These are phyloP conservation scores for Entomyzon cyanotis DNA, from an alignment of 2,113 vertebrate genomes.

Conservation along the genomic window DNA sequence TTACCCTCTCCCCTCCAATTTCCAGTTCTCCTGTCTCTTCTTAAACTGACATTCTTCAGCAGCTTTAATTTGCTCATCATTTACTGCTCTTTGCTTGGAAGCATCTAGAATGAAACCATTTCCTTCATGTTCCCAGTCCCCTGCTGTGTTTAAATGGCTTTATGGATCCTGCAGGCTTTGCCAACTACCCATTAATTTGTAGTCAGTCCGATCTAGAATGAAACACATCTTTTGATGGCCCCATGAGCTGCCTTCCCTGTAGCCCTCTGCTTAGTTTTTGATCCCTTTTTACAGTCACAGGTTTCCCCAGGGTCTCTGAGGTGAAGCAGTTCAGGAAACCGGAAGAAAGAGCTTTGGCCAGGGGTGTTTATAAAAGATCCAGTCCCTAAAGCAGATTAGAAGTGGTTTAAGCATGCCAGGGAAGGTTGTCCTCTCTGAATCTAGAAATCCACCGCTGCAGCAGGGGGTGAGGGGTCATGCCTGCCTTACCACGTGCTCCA, in stretches of 20 bases:
- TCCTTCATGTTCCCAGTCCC: accelerated
- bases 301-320: conserved; percentile 36
- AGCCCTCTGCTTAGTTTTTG: background rate
- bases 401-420: conserved; percentile 56
- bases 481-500: conserved; percentile 43
- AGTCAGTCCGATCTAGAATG: background rate
- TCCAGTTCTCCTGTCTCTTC: background rate
- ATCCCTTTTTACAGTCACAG: background rate
- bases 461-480: background rate
- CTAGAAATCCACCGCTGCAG: conserved; percentile 44
- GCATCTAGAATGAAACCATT: background rate
- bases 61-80: background rate
- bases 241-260: background rate
- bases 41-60: background rate
- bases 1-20: background rate
- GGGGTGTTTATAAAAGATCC: conserved; percentile 50
- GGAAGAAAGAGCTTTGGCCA: conserved; percentile 62
- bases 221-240: background rate
- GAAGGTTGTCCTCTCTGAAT: conserved; percentile 48
- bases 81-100: background rate
- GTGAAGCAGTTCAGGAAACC: conserved; percentile 56
- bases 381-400: conserved; percentile 63
- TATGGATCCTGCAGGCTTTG: accelerated
- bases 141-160: background rate
- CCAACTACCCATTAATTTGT: background rate